These are phyloP conservation scores for Asobara japonica DNA, from an alignment of 1,140 invertebrate species.

Conservation along the genomic window DNA sequence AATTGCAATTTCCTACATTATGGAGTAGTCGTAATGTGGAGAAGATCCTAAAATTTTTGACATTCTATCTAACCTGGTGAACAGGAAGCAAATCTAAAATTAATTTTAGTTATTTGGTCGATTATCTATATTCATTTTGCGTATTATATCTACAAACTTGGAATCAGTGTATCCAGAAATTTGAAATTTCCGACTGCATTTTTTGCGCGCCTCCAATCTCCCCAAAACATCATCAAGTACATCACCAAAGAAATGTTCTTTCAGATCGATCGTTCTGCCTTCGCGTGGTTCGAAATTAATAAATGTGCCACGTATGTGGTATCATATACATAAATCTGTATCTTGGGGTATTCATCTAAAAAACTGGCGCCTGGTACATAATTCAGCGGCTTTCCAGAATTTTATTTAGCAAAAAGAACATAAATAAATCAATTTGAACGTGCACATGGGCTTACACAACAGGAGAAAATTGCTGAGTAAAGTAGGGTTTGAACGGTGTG, in stretches of 20 bases:
- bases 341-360: neutral
- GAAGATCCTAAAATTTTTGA: too few relatives aligned
- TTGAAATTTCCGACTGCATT: neutral
- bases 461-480: neutral
- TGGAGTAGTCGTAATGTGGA: too few relatives aligned
- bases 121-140: too few relatives aligned
- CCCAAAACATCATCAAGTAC: too few relatives aligned
- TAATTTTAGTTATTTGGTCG: too few relatives aligned
- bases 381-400: neutral
- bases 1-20: too few relatives aligned
- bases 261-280: neutral
- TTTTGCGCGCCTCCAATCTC: neutral
- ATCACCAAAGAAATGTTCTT: too few relatives aligned
- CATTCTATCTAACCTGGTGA: too few relatives aligned
- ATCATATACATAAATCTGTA: neutral
- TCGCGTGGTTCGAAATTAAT: slow-evolving; percentile 11
- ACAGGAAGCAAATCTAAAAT: too few relatives aligned
- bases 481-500: neutral
- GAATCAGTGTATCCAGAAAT: too few relatives aligned
- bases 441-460: neutral
- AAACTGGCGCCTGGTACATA: neutral
- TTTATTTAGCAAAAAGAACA: neutral
- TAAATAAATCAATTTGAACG: neutral
- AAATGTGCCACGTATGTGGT: neutral
- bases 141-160: too few relatives aligned